Conservation (phyloP, 2,113 vertebrate genomes). For the Ptilonorhynchus violaceus region DNA sequence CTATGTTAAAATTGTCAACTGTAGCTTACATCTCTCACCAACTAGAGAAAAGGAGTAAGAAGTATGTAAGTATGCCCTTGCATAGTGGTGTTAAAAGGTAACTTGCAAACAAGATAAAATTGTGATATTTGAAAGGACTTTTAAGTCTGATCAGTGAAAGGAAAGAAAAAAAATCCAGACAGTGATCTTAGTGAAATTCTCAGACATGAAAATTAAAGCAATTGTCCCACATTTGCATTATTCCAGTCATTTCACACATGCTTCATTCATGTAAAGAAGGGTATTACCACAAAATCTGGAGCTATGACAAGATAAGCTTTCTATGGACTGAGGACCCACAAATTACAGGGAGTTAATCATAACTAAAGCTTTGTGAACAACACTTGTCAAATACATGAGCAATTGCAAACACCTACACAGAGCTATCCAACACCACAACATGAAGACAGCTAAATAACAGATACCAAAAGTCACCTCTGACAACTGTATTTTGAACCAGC, state of each 20-base stretch:
- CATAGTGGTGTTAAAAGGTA: neutral
- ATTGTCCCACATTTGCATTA: neutral
- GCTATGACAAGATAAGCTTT: constrained; percentile 1
- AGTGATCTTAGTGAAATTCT: neutral
- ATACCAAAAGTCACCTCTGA: neutral
- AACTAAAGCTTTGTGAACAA: neutral
- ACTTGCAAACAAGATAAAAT: neutral
- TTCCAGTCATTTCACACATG: neutral
- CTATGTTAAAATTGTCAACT: neutral
- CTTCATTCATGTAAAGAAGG: neutral
- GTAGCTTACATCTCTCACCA: neutral
- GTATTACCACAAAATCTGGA: neutral
- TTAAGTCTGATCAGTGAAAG: neutral
- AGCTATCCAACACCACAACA: neutral
- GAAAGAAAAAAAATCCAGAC: neutral
- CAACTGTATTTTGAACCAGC: neutral
- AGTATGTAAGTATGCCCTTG: too few relatives aligned
- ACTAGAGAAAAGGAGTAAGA: neutral
- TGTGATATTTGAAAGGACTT: neutral
- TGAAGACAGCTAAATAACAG: neutral
- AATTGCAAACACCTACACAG: neutral
- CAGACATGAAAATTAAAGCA: neutral
- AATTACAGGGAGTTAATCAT: neutral
- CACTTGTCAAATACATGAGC: neutral
- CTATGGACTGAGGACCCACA: neutral